phyloP scores from a whole-genome alignment of 2,113 vertebrate genomes.

The Haemorhous mexicanus region DNA sequence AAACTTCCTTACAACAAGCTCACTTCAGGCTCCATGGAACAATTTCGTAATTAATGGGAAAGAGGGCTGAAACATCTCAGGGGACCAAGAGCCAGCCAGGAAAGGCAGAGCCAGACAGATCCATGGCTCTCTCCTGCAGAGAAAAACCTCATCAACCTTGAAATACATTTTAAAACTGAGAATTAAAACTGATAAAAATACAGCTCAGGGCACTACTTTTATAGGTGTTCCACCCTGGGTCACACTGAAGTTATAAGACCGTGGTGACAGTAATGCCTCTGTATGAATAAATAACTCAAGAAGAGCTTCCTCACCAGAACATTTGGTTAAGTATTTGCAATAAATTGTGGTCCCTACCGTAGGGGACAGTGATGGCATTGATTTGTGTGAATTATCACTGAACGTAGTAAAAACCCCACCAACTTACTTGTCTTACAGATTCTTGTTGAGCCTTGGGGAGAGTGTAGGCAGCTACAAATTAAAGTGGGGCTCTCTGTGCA shows the following conservation, averaged over 20 bases:
- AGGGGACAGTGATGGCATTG: neutral
- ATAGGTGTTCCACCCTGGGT: neutral
- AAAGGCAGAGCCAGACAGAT: neutral
- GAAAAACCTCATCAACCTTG: fast-evolving
- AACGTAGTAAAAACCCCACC: fast-evolving
- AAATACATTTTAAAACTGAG: neutral
- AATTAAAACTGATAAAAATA: neutral
- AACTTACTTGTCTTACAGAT: neutral
- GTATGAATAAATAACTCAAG: neutral
- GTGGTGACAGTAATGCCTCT: neutral
- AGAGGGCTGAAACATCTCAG: fast-evolving
- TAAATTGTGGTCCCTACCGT: neutral
- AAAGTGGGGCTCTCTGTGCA: neutral
- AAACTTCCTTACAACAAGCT: neutral
- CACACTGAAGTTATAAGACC: neutral
- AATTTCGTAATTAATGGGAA: neutral
- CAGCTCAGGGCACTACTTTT: neutral
- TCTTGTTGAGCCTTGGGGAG: neutral
- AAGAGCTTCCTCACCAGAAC: neutral
- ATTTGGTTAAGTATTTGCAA: neutral
- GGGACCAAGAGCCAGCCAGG: neutral
- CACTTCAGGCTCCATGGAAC: neutral
- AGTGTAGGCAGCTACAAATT: neutral
- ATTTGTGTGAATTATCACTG: neutral
- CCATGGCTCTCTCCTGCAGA: neutral